Evolutionary conservation across 2,113 vertebrate species (phyloP), one percentile per base, ranked within the genome.

Genomic region (Budorcas taxicolor): DNA sequence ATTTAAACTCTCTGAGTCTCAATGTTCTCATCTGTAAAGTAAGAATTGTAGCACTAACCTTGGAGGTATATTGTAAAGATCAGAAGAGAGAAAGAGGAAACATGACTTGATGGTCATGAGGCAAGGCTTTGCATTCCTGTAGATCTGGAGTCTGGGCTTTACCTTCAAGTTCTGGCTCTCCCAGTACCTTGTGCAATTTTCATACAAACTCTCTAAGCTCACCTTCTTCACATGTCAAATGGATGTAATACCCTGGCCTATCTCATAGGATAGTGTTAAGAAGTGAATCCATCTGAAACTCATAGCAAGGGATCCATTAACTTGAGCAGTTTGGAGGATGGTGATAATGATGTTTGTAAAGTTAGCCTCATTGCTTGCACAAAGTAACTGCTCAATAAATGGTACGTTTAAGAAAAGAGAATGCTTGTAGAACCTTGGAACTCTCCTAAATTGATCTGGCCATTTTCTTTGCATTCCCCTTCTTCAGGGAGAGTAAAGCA

Each of bases 401-500:
- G 57, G 31, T 76, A 80, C 58, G 5, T 78, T 80, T 94, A 62
- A 53, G 84, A 83, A 64, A 94, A 83, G 27, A 67, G n/a, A 2
- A 27, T 25, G 53, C 52, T 94, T 58, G 33, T 88, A 92, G 50
- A 52, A 83, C 43, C 82, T 23, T 64, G 29, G 55, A 45, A 92
- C 36, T 33, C 57, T 92, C 7, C 88, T 64, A 85, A 95, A 76
- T 62, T 76, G 80, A 78, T 55, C 29, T 23, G 9, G 6, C 21
- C 1, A 5, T 91, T 95, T 95, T 87, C n/a, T 80, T 67, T 92
- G 58, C 0, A 0, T 95, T 98, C 96, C 58, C 14, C 93, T 95
- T 45, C 53, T n/a, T 98, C 97, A 7, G 36, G 29, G 97, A 64
- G 52, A 91, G 96, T 98, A 98, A 97, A 95, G 94, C 94, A 96